Conservation (phyloP, 2,113 vertebrate genomes). For the Odobenus rosmarus region DNA sequence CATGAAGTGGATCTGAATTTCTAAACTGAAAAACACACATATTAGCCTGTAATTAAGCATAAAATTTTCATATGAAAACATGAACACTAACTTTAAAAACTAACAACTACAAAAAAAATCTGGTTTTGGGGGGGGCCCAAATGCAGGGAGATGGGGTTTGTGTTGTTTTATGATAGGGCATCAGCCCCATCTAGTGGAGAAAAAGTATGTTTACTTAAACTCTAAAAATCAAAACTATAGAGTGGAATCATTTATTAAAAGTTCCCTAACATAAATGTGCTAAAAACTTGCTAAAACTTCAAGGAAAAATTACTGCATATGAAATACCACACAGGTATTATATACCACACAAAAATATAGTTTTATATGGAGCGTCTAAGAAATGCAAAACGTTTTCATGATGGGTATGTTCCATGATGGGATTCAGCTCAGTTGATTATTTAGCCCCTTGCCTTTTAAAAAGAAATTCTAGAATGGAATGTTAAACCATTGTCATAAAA, state of each 20-base stretch:
- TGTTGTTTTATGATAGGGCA: not conserved
- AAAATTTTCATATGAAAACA: not conserved
- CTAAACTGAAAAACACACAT: not conserved
- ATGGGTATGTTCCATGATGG: too few relatives aligned
- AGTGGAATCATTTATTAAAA: not conserved
- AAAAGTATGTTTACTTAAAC: not conserved
- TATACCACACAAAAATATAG: too few relatives aligned
- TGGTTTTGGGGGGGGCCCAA: not conserved
- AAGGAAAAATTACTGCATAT: too few relatives aligned
- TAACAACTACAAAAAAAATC: not conserved
- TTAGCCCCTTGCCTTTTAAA: too few relatives aligned
- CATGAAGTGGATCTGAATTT: not conserved
- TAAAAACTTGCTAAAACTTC: too few relatives aligned
- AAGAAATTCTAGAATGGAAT: too few relatives aligned
- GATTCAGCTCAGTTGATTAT: too few relatives aligned
- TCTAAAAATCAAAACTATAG: not conserved
- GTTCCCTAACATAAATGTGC: too few relatives aligned
- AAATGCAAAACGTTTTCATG: too few relatives aligned
- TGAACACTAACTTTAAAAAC: not conserved
- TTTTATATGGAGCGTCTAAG: too few relatives aligned
- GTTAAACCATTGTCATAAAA: too few relatives aligned
- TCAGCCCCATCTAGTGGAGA: slow-evolving; percentile 80
- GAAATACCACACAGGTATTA: too few relatives aligned
- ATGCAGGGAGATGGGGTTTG: accelerated
- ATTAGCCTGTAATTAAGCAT: not conserved